A percentile compares a stretch with the other conserved stretches of the same genome.
Conservation (phyloP, 2,113 vertebrate genomes). For the Candoia aspera region DNA sequence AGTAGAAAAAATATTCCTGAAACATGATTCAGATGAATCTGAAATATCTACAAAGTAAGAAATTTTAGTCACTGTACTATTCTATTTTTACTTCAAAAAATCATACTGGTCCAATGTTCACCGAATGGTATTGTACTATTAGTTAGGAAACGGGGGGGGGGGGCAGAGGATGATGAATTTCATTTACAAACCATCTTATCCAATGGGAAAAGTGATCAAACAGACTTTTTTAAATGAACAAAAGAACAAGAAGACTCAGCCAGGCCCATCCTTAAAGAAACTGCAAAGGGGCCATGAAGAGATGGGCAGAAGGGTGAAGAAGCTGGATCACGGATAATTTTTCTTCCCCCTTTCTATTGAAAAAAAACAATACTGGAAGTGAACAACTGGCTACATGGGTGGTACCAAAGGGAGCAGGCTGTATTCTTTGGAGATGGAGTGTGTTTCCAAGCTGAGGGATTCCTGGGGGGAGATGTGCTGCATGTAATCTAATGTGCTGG, state of each 20-base stretch:
- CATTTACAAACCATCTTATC: neutral
- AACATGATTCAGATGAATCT: too few species aligned
- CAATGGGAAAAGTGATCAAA: neutral
- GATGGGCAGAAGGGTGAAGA: neutral
- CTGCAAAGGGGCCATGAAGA: neutral
- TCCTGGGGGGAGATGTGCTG: neutral
- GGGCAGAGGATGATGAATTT: neutral
- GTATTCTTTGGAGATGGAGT: neutral
- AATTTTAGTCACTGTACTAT: neutral
- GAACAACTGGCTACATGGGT: neutral
- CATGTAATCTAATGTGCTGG: neutral
- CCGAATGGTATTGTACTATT: neutral
- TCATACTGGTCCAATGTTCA: neutral
- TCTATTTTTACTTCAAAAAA: neutral
- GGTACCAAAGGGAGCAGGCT: neutral
- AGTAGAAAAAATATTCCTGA: too few species aligned
- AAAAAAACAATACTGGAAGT: neutral
- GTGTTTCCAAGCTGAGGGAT: neutral
- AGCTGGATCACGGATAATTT: neutral
- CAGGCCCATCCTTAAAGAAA: neutral
- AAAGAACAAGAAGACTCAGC: neutral
- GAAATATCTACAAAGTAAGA: neutral
- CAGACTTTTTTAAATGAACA: neutral
- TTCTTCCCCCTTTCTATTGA: neutral
- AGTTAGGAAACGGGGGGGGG: neutral